Conservation (phyloP, 1,140 invertebrate species). For the Macrocentrus cingulum region DNA sequence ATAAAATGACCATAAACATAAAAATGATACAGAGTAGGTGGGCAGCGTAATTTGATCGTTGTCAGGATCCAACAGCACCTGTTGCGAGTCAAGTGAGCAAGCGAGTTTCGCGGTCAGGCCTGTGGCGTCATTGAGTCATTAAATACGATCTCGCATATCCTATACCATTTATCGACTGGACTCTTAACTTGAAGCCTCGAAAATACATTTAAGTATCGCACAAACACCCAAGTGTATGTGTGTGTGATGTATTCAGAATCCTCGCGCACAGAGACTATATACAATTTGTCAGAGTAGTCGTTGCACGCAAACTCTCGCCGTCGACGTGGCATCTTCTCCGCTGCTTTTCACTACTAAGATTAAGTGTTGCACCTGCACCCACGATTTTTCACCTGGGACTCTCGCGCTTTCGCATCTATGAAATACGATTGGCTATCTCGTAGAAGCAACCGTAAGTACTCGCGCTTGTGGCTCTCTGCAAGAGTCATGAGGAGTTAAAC, state of each 20-base stretch:
- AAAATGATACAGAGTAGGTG: too few relatives aligned
- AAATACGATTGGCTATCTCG: constrained; percentile 26
- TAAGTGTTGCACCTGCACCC: constrained; percentile 23
- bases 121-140: not conserved
- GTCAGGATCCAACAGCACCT: constrained; percentile 9
- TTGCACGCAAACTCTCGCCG: too few relatives aligned
- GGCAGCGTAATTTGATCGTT: too few relatives aligned
- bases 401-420: constrained; percentile 12
- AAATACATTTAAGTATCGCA: too few relatives aligned
- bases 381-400: constrained; percentile 28
- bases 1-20: too few relatives aligned
- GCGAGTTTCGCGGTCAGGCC: not conserved
- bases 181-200: constrained; percentile 20
- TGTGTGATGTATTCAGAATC: too few relatives aligned
- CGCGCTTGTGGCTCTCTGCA: not conserved
- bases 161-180: not conserved
- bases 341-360: constrained; percentile 21
- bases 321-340: too few relatives aligned
- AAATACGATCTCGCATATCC: not conserved
- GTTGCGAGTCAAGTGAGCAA: constrained; percentile 14
- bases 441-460: constrained; percentile 6
- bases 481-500: constrained; percentile 21
- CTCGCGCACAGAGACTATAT: too few relatives aligned
- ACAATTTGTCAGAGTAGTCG: too few relatives aligned
- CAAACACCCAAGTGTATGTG: constrained; percentile 2